Evolutionary conservation across 2,113 vertebrate genomes (phyloP).

Genomic region (Eubucco bourcierii): DNA sequence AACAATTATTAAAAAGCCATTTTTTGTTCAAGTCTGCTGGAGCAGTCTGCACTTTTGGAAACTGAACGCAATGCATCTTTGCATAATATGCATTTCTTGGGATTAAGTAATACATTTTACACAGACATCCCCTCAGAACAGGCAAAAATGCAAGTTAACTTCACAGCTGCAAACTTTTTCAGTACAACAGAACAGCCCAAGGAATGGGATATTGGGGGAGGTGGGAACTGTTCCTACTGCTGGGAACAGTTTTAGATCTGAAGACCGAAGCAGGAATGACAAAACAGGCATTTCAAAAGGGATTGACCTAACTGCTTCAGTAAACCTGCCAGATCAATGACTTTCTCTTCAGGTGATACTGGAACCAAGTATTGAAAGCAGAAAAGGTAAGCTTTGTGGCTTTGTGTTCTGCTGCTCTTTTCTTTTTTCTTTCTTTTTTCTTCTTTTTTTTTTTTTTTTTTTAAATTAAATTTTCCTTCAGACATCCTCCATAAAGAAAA

Average conservation of each 20-base stretch:
- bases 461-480: background rate
- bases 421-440: background rate
- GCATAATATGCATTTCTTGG: constrained; percentile 26
- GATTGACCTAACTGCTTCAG: constrained; percentile 47
- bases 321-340: constrained; percentile 46
- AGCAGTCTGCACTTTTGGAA: constrained; percentile 50
- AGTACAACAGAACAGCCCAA: constrained; percentile 44
- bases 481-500: constrained; percentile 7
- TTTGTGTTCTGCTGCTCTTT: constrained; percentile 62
- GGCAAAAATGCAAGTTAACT: constrained; percentile 16
- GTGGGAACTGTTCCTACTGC: background rate
- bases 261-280: constrained; percentile 57
- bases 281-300: constrained; percentile 53
- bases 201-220: background rate
- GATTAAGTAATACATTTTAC: constrained; percentile 62
- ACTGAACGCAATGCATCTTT: constrained; percentile 34
- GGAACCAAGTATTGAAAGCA: constrained; percentile 62
- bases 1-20: background rate
- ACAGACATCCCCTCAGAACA: constrained; percentile 49
- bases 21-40: background rate
- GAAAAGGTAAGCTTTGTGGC: constrained; percentile 55
- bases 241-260: constrained; percentile 54
- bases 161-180: constrained; percentile 58
- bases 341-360: constrained; percentile 57
- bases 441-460: background rate